Percentiles rank a stretch among this genome's conserved stretches.
Evolutionary conservation across 2,797 vertebrate genomes (phyloP).

Genomic region (Lycodopsis pacificus): DNA sequence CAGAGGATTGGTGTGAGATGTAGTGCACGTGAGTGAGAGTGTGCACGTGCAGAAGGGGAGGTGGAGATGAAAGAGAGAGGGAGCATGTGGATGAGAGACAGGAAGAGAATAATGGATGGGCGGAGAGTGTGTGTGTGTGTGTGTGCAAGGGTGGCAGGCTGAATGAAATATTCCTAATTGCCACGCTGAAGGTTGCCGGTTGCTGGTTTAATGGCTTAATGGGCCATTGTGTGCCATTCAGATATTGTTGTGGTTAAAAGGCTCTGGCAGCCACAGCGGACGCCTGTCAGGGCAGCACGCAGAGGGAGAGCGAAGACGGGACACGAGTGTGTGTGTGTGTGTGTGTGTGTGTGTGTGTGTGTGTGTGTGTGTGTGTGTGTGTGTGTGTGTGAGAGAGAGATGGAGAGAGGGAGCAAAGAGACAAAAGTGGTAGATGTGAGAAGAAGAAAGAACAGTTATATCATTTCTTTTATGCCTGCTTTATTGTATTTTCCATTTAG

Average conservation of each 20-base stretch:
- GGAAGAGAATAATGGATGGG: slow-evolving; percentile 42
- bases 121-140: not conserved
- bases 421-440: slow-evolving; percentile 4
- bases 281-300: slow-evolving; percentile 48
- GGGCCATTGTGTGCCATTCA: slow-evolving; percentile 70
- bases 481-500: not conserved
- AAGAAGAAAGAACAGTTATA: not conserved
- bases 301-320: slow-evolving; percentile 14
- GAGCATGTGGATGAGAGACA: slow-evolving; percentile 39
- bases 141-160: slow-evolving; percentile 2
- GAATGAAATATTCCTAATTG: slow-evolving; percentile 67
- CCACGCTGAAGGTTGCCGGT: slow-evolving; percentile 63
- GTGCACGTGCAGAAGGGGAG: slow-evolving; percentile 34
- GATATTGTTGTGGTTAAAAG: slow-evolving; percentile 73
- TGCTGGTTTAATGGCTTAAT: slow-evolving; percentile 69
- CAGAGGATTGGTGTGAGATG: slow-evolving; percentile 27
- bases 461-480: not conserved
- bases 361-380: slow-evolving; percentile 13
- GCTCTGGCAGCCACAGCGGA: slow-evolving; percentile 67
- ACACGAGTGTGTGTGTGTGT: slow-evolving; percentile 17
- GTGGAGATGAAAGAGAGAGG: slow-evolving; percentile 42
- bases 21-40: slow-evolving; percentile 38
- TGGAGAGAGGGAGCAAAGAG: not conserved
- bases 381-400: not conserved
- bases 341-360: slow-evolving; percentile 2